Base-by-base conservation (phyloP, 1,140 invertebrate genomes). In the Sipha flava region DNA sequence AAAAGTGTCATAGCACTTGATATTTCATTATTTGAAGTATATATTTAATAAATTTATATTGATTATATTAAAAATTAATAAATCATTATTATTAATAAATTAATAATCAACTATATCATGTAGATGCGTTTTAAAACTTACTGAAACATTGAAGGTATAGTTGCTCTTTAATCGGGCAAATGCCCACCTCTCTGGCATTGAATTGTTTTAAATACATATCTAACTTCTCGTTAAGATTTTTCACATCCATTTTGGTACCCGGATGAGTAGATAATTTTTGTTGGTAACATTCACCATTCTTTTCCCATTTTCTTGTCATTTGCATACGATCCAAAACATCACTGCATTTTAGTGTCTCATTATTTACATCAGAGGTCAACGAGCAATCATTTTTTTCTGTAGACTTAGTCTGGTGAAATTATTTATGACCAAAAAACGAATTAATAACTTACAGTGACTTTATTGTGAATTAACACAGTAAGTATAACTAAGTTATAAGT, bases 81-180 rank as follows among this genome's bases (percentile, higher is more conserved):
- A 6, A 10, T 6, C n/a, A 52, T 6, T 21, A 21, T 21, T 52
- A 10, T 52, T 0, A 52, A 52, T 7, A 21, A 3, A 52, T 52
- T 21, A 21, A 52, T 3, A 21, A 6, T 52, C n/a, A 57, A 5
- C 26, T 10, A 57, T 14, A 37, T 40, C 1, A 64, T 37, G 21
- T n/a, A 37, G 37, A 40, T 6, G 37, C 37, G 37, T 14, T 12
- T 31, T 47, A 87, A 34, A 86, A 83, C 85, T 88, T 90, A 93
- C 96, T 95, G 86, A 99, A 99, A 85, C 96, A 97, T 86, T 99
- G 96, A 1, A 94, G 94, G 84, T 98, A 99, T 0, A 99, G 89
- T 85, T 98, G 93, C 64, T 96, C 87, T 62, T 97, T 88, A 49
- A 98, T 92, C 0, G 96, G 95, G 87, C 97, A 99, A 83, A 99